phyloP scores from a whole-genome alignment of 2,113 vertebrate genomes.

The Sinocyclocheilus rhinocerous region DNA sequence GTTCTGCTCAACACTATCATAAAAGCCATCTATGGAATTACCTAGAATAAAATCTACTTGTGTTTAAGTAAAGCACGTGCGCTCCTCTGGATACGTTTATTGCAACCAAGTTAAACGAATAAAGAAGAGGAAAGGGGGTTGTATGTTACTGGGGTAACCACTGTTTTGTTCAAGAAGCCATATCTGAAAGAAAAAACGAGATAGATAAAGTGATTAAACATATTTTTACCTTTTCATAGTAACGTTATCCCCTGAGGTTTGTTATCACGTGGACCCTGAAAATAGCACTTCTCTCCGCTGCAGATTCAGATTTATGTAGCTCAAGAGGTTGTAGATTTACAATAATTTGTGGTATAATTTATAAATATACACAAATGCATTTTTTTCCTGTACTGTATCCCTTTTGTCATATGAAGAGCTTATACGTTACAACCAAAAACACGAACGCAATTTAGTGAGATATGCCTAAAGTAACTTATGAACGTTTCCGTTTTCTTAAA shows the following conservation, averaged over 20 bases:
- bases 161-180: background rate
- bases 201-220: background rate
- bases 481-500: slow-evolving; percentile 47
- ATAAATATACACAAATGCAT: slow-evolving; percentile 50
- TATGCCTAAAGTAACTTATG: slow-evolving; percentile 26
- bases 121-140: background rate
- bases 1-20: background rate
- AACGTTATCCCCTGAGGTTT: slow-evolving; percentile 51
- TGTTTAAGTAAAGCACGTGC: slow-evolving; percentile 4
- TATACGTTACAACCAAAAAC: slow-evolving; percentile 36
- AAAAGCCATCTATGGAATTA: background rate
- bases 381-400: slow-evolving; percentile 31
- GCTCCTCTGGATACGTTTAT: background rate
- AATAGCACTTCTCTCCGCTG: slow-evolving; percentile 14
- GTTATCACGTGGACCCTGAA: slow-evolving; percentile 43
- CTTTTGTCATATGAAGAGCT: slow-evolving; percentile 29
- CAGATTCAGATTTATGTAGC: slow-evolving; percentile 30
- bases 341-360: background rate
- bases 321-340: slow-evolving; percentile 17
- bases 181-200: background rate
- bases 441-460: slow-evolving; percentile 42
- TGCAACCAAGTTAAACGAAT: slow-evolving; percentile 13
- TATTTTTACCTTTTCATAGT: slow-evolving; percentile 22
- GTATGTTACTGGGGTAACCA: background rate
- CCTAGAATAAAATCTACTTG: background rate